Base-by-base conservation (phyloP, 2,797 vertebrate species). In the Xenentodon cancila region DNA sequence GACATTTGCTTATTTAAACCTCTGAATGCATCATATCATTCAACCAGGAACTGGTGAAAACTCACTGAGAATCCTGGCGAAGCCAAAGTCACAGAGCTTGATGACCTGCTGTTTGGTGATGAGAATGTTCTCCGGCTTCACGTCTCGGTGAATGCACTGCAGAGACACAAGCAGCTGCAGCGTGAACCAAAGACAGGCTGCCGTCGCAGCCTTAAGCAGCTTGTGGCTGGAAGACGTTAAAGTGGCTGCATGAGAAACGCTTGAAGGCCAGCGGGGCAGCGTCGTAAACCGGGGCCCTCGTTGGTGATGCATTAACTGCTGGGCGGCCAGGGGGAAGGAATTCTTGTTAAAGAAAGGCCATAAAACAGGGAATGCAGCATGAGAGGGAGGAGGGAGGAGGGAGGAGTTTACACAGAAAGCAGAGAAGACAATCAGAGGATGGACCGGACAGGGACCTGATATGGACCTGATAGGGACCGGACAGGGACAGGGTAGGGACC, bases 71-170 rank as follows among this genome's bases (percentile, higher is more conserved):
- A 97, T 93, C 70, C 97, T 93, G 67, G 97, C 97, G 22, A 99
- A 99, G 25, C 97, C 97, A 2, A 99, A 99, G 89, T 98, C 97
- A 59, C 97, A 99, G 44, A 99, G 95, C 63, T 99, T 99, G 90
- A 99, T 95, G 89, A 98, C 94, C 0, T 93, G 95, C 48, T 97
- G 95, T 86, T 96, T 98, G 20, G 97, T 98, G 87, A 98, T 95
- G 80, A 98, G 95, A 61, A 98, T 98, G 58, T 98, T 99, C 80
- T 98, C 97, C 0, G 97, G 97, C 81, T 98, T 99, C 25, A 99
- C 96, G 46, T 99, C 97, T 64, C 97, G 86, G 79, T 98, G 97
- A 68, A 99, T 99, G 84, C 97, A 98, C 97, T 99, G 89, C 47
- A 25, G 25, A 25, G 25, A 25, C 25, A 25, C 25, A 25, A 25